These are phyloP conservation scores for Pseudomyrmex pallidus DNA, from an alignment of 1,140 invertebrate genomes.

Conservation along the genomic window DNA sequence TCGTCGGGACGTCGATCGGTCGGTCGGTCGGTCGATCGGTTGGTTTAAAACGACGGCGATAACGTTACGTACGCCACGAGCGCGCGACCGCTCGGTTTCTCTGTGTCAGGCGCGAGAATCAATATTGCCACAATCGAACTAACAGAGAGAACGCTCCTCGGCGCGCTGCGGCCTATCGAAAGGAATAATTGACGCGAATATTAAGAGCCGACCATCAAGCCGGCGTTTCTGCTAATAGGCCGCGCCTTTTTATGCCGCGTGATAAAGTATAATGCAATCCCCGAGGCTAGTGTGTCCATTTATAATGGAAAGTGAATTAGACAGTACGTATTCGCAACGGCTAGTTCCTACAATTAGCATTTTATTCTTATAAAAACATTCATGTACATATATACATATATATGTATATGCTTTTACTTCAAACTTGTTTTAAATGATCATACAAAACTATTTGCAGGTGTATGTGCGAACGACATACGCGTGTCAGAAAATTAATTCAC, in stretches of 20 bases:
- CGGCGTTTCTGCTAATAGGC: conserved; percentile 35
- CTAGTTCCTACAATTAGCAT: neutral
- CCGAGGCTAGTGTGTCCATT: neutral
- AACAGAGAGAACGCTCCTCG: conserved; percentile 18
- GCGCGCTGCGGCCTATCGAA: conserved; percentile 14
- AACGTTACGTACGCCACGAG: conserved; percentile 7
- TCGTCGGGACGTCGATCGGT: conserved; percentile 1
- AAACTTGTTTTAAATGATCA: no score
- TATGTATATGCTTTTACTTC: no score
- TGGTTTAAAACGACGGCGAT: conserved; percentile 15
- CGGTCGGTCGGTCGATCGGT: no score
- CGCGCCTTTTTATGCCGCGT: conserved; percentile 50
- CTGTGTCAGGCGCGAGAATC: conserved; percentile 38
- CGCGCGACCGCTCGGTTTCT: neutral
- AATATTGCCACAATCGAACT: conserved; percentile 57
- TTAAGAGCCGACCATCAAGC: conserved; percentile 48
- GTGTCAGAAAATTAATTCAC: conserved; percentile 23
- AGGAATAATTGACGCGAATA: conserved; percentile 57
- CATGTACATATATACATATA: no score
- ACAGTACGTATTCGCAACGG: neutral
- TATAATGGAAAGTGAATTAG: conserved; percentile 41
- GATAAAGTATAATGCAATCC: conserved; percentile 22
- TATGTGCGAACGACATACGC: neutral
- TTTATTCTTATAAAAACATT: no score
- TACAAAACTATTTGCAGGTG: conserved; percentile 1